A percentile compares a stretch with the other conserved stretches of the same genome.
Evolutionary conservation across 92 coral and sea anemone species (phyloP).

Genomic region (Isaurus tuberculatus): DNA sequence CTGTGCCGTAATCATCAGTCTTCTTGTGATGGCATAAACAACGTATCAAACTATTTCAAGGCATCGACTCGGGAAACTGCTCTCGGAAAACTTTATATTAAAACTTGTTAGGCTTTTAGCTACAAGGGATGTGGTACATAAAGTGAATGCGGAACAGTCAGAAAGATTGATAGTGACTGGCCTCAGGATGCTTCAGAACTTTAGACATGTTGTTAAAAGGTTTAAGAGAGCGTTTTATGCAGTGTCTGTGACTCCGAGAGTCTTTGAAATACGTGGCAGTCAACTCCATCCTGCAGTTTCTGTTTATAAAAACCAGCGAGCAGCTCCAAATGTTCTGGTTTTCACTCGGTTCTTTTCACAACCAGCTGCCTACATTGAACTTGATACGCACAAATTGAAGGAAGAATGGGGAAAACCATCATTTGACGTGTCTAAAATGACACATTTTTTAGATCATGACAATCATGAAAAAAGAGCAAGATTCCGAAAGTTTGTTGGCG

Average conservation of each 20-base stretch:
- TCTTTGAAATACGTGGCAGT: constrained; percentile 30
- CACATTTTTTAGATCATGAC: constrained; percentile 74
- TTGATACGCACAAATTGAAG: constrained; percentile 69
- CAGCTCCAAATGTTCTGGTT: not conserved
- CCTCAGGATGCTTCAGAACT: constrained; percentile 31
- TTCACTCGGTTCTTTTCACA: constrained; percentile 43
- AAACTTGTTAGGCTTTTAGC: too few species aligned
- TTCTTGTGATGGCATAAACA: too few species aligned
- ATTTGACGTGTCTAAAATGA: constrained; percentile 72
- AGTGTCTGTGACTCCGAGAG: constrained; percentile 28
- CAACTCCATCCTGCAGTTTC: not conserved
- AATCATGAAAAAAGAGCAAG: constrained; percentile 80
- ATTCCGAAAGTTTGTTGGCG: constrained; percentile 74
- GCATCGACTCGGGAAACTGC: too few species aligned
- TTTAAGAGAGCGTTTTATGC: constrained; percentile 11
- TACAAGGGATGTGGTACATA: not conserved
- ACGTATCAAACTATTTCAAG: too few species aligned
- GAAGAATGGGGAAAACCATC: constrained; percentile 79
- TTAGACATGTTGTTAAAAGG: constrained; percentile 16
- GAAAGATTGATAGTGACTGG: not conserved
- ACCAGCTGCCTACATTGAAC: constrained; percentile 30
- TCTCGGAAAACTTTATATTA: too few species aligned
- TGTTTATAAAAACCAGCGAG: not conserved
- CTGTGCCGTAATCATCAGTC: too few species aligned
- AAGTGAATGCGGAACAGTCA: not conserved